phyloP scores from a whole-genome alignment of 2,888 invertebrate genomes.

The Dexiosoma caninum region DNA sequence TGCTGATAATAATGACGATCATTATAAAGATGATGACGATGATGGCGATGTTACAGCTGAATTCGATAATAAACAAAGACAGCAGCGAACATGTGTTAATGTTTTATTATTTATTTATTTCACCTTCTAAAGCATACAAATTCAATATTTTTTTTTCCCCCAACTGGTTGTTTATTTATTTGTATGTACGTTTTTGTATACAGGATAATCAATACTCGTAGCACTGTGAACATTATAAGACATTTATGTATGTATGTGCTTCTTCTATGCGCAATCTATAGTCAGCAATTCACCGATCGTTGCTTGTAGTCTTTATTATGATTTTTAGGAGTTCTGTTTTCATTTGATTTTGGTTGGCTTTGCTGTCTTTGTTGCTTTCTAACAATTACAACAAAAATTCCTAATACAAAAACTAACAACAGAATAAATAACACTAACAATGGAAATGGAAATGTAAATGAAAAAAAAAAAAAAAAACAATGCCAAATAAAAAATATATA shows the following conservation, averaged over 20 bases:
- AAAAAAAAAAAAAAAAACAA: background rate
- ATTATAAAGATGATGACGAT: background rate
- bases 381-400: constrained; percentile 27
- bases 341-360: background rate
- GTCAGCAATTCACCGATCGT: background rate
- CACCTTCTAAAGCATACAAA: constrained; percentile 11
- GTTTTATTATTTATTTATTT: constrained; percentile 35
- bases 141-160: background rate
- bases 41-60: constrained; percentile 15
- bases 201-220: background rate
- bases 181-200: background rate
- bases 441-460: background rate
- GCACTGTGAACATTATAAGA: background rate
- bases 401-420: constrained; percentile 4
- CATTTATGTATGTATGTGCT: background rate
- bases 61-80: constrained; percentile 33
- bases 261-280: background rate
- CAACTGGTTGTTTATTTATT: constrained; percentile 44
- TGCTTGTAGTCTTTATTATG: constrained; percentile 39
- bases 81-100: constrained; percentile 55
- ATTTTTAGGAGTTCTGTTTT: background rate
- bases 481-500: background rate
- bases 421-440: background rate
- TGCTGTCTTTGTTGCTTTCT: background rate
- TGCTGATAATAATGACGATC: background rate